These are phyloP conservation scores for Lepidotrigona ventralis DNA, from an alignment of 1,140 invertebrate genomes.

Conservation along the genomic window DNA sequence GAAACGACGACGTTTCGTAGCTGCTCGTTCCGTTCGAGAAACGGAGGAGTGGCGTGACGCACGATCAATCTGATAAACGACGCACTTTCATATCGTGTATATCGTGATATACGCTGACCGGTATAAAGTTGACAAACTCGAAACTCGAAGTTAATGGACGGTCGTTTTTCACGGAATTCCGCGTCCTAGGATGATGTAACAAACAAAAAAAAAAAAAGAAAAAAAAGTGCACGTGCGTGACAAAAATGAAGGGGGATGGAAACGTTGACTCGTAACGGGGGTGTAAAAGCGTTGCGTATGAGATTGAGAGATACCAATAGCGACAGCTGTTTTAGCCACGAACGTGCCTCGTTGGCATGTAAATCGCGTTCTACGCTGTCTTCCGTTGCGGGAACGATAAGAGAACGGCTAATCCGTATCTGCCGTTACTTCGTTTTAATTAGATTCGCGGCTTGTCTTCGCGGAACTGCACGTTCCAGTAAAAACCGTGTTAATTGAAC, in stretches of 20 bases:
- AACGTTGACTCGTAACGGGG: not conserved
- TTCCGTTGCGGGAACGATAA: not conserved
- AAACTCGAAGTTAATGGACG: conserved; percentile 36
- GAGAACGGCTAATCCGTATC: not conserved
- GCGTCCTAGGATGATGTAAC: not conserved
- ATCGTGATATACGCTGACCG: not conserved
- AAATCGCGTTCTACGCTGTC: conserved; percentile 12
- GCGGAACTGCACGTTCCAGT: not conserved
- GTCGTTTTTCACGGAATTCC: conserved; percentile 36
- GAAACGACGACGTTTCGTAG: not conserved
- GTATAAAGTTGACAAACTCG: conserved; percentile 47
- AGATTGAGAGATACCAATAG: not conserved
- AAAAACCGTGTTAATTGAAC: not conserved
- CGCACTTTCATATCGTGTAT: too few relatives aligned
- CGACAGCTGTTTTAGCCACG: not conserved
- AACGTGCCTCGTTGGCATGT: not conserved
- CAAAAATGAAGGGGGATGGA: too few relatives aligned
- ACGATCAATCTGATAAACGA: not conserved
- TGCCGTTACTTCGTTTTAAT: conserved; percentile 12
- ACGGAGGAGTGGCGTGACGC: not conserved
- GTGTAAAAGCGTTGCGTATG: not conserved
- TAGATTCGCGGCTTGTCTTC: not conserved
- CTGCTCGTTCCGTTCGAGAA: too few relatives aligned
- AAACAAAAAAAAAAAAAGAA: not conserved
- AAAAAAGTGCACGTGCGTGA: too few relatives aligned